Conservation (phyloP, 2,797 vertebrate species). For the Danio albolineatus region DNA sequence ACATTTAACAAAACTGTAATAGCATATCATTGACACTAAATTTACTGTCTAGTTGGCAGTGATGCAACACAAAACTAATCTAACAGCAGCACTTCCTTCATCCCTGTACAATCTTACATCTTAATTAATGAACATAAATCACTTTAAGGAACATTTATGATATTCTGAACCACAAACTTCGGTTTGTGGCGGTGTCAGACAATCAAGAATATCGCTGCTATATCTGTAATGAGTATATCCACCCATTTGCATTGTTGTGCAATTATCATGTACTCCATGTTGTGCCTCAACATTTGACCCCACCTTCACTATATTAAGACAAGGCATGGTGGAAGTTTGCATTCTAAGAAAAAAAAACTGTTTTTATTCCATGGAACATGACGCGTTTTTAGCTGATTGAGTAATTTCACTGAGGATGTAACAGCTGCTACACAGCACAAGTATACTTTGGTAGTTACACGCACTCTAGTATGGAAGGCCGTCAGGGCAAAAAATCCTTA, state of each 20-base stretch:
- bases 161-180: background rate
- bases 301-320: conserved; percentile 5
- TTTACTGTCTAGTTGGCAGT: too few species aligned
- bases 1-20: too few species aligned
- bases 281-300: background rate
- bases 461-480: too few species aligned
- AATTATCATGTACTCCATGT: background rate
- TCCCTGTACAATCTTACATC: background rate
- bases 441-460: too few species aligned
- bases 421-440: too few species aligned
- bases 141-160: background rate
- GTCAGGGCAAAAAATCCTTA: too few species aligned
- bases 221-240: background rate
- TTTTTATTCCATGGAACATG: background rate
- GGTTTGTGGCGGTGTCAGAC: background rate
- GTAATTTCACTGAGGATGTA: background rate
- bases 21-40: too few species aligned
- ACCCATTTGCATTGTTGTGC: background rate
- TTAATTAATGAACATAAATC: background rate
- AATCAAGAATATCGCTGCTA: background rate
- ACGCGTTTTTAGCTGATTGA: conserved; percentile 1
- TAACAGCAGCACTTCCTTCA: background rate
- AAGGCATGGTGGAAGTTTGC: conserved; percentile 13
- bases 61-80: too few species aligned
- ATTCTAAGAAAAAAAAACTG: background rate